Percentiles rank a stretch among this genome's conserved stretches.
These are phyloP conservation scores for Ostrea edulis DNA, from an alignment of 1,140 invertebrate genomes.

Conservation along the genomic window DNA sequence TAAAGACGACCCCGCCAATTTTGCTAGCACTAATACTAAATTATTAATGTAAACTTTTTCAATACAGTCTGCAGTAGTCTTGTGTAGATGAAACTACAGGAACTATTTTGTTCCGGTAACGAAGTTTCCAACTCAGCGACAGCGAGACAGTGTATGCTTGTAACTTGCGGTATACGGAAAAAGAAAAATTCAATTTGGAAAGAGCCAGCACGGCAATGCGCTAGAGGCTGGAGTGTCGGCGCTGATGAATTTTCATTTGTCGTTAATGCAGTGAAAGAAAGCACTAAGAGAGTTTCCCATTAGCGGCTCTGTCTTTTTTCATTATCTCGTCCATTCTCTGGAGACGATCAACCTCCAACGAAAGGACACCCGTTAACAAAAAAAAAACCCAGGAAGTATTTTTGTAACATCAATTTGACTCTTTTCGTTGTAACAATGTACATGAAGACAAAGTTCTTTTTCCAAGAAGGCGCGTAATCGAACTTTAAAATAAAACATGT, in stretches of 20 bases:
- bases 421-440: no score
- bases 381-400: constrained; percentile 35
- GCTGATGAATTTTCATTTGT: constrained; percentile 63
- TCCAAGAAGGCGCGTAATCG: no score
- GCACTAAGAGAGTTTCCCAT: constrained; percentile 68
- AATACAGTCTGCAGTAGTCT: constrained; percentile 62
- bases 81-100: constrained; percentile 62
- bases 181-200: constrained; percentile 65
- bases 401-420: background rate
- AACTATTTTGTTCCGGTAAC: constrained; percentile 56
- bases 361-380: background rate
- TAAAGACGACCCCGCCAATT: constrained; percentile 60
- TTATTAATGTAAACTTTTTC: constrained; percentile 55
- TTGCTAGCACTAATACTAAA: constrained; percentile 58
- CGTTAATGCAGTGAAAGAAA: constrained; percentile 60
- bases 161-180: constrained; percentile 52
- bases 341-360: constrained; percentile 43
- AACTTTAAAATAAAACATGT: no score
- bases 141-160: constrained; percentile 51
- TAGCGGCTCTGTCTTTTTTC: constrained; percentile 73
- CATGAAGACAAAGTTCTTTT: no score
- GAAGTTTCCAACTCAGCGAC: constrained; percentile 50
- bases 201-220: constrained; percentile 55
- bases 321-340: constrained; percentile 61
- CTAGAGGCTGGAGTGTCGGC: constrained; percentile 45